phyloP scores from a whole-genome alignment of 1,140 invertebrate species.

The Caenorhabditis remanei region DNA sequence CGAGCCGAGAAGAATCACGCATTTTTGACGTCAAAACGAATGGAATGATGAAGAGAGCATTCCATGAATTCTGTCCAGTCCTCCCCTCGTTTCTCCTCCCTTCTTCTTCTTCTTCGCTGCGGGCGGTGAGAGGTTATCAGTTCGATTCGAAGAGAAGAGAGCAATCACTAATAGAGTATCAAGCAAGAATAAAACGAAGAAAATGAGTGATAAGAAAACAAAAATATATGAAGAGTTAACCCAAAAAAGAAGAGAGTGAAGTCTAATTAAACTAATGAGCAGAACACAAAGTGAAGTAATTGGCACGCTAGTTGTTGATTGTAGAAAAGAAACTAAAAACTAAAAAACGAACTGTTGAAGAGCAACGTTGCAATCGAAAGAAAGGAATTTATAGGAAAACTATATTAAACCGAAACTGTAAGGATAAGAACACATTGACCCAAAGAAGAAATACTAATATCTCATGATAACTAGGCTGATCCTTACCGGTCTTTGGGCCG shows the following conservation, averaged over 20 bases:
- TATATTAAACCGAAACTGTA: no score
- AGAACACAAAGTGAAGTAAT: not conserved
- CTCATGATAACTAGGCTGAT: no score
- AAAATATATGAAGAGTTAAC: constrained; percentile 37
- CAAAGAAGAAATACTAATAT: no score
- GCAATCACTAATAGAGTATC: constrained; percentile 47
- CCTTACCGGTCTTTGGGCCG: no score
- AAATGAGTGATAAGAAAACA: not conserved
- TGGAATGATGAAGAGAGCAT: constrained; percentile 45
- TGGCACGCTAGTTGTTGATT: not conserved
- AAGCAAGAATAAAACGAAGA: not conserved
- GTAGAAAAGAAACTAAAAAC: not conserved
- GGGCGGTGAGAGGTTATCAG: constrained; percentile 17
- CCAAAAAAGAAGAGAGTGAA: constrained; percentile 2
- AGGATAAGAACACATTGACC: no score
- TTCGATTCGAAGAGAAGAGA: constrained; percentile 21
- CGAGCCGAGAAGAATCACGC: constrained; percentile 8
- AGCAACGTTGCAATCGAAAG: no score
- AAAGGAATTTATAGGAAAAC: no score
- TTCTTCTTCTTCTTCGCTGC: not conserved
- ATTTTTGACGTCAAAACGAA: constrained; percentile 37
- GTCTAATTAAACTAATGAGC: not conserved
- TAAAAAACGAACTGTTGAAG: not conserved
- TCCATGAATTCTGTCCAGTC: constrained; percentile 36
- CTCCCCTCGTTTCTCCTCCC: not conserved